phyloP scores from a whole-genome alignment of 2,113 vertebrate genomes.

The Aptenodytes forsteri region DNA sequence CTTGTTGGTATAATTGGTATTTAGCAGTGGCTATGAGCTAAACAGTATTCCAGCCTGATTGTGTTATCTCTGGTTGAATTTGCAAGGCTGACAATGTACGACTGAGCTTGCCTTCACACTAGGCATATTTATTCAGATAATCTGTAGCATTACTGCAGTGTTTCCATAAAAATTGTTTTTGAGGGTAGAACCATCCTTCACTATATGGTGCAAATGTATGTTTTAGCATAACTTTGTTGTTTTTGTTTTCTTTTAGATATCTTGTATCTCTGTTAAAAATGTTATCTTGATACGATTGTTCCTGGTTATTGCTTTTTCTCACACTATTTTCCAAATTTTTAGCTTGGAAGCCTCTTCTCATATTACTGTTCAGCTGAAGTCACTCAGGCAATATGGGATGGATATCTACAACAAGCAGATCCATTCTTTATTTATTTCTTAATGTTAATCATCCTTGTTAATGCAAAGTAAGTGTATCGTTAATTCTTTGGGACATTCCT shows the following conservation, averaged over 20 bases:
- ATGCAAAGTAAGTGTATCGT: conserved; percentile 88
- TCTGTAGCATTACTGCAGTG: background rate
- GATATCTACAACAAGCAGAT: conserved; percentile 94
- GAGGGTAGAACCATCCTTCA: background rate
- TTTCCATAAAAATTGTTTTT: background rate
- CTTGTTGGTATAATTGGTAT: background rate
- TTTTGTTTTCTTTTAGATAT: conserved; percentile 12
- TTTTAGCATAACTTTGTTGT: background rate
- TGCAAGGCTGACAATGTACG: background rate
- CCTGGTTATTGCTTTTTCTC: conserved; percentile 18
- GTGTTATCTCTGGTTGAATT: background rate
- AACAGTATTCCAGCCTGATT: background rate
- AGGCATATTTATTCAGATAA: background rate
- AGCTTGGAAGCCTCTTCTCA: conserved; percentile 95
- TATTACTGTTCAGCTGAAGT: conserved; percentile 89
- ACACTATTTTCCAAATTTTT: conserved; percentile 11
- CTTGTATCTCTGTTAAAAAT: background rate
- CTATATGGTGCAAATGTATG: background rate
- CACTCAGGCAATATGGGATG: conserved; percentile 93
- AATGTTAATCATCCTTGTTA: conserved; percentile 98
- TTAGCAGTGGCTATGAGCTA: background rate
- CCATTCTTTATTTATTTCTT: conserved; percentile 98
- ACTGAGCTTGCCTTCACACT: background rate
- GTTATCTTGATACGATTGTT: background rate
- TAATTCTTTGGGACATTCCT: background rate